Percentiles rank a stretch among this genome's conserved stretches.
These are phyloP conservation scores for Mormyrus proboscirostris DNA, from an alignment of 2,797 vertebrate species.

Conservation along the genomic window DNA sequence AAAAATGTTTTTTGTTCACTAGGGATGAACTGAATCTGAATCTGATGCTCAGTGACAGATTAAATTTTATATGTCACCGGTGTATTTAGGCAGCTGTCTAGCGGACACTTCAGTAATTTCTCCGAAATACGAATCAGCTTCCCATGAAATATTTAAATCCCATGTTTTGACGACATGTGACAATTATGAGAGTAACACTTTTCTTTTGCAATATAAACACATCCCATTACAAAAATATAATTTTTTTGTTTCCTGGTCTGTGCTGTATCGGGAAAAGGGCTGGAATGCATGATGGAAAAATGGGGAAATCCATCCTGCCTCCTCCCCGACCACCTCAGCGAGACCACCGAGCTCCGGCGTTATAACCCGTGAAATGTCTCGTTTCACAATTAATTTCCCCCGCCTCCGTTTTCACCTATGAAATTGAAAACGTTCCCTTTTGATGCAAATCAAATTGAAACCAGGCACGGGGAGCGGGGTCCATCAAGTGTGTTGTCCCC, in stretches of 20 bases:
- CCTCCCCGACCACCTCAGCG: neutral
- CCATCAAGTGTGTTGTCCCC: neutral
- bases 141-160: neutral
- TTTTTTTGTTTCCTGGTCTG: neutral
- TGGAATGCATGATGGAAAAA: neutral
- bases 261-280: neutral
- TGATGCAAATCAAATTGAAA: neutral
- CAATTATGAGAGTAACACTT: neutral
- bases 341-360: neutral
- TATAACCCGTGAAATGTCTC: slow-evolving; percentile 9
- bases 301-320: neutral
- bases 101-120: neutral
- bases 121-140: neutral
- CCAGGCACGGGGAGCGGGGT: neutral
- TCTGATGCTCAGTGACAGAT: neutral
- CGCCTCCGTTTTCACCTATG: slow-evolving; percentile 11
- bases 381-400: neutral
- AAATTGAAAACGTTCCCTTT: slow-evolving; percentile 14
- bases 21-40: neutral
- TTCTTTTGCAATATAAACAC: neutral
- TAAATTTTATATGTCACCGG: neutral
- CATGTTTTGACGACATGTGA: neutral
- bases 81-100: neutral
- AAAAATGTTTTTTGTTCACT: neutral
- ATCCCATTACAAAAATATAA: neutral